Base-by-base conservation (phyloP, 2,888 invertebrate genomes). In the Eueremaeus valkanovi region DNA sequence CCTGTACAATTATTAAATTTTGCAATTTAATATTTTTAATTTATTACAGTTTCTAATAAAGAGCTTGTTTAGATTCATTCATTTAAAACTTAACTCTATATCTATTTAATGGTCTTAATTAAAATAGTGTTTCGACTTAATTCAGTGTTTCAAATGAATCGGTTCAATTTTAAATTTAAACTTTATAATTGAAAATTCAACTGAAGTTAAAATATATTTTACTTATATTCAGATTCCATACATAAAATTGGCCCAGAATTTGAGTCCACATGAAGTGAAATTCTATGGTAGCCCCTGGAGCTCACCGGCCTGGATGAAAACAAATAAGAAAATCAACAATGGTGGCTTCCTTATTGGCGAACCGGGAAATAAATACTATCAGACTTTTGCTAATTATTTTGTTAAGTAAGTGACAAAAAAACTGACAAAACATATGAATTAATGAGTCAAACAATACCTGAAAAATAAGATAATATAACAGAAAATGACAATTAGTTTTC, bases 331-430 rank as follows among this genome's bases (percentile, higher is more conserved):
- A 51, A 84, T 86, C 82, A 81, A 82, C n/a, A 79, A 88, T 86
- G 73, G 73, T 1, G 58, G 75, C 1, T 74, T 58, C 36, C 42
- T 73, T 11, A 58, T 33, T 27, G 73, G 72, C 11, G 33, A 55
- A 49, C 68, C 72, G 21, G 75, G 70, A 51, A 45, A 49, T n/a
- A 75, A 76, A 31, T 63, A 45, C 33, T 75, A 75, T 49, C 21
- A 72, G n/a, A 40, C 55, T 3, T 75, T 72, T 36, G 75, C 75
- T 5, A 29, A 75, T 9, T 75, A 55, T 61, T 33, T 70, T 81
- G 82, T 63, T 80, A 90, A 89, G 82, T 93, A 40, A 40, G 68
- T 68, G n/a, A n/a, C n/a, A n/a, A n/a, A n/a, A n/a, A n/a, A n/a
- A n/a, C n/a, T n/a, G n/a, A n/a, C n/a, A n/a, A n/a, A n/a, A n/a